Evolutionary conservation across 2,113 vertebrate genomes (phyloP), one percentile per base, ranked within the genome.

Genomic region (Cottus gobio): DNA sequence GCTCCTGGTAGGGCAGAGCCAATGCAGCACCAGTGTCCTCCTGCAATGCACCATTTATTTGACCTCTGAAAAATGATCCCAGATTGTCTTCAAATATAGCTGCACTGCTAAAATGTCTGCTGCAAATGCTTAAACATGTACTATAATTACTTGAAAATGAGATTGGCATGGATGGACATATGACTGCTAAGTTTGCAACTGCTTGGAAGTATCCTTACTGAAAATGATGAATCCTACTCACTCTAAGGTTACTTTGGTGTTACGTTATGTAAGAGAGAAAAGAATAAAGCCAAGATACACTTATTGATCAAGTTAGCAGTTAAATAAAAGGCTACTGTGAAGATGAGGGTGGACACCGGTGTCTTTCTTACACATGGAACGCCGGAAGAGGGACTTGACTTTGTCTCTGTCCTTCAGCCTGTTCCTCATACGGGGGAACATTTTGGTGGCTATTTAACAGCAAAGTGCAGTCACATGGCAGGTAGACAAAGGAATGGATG

Each of bases 361-460:
- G 58, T 83, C 57, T 79, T 85, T 86, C 93, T 94, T 94, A 94
- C 93, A 93, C 87, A 90, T 82, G 75, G 93, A 93, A 80, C 90
- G 92, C 48, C 80, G 91, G 82, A 94, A 91, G 89, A 94, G 65
- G 84, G 90, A 92, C 88, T 90, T 93, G 92, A 91, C 88, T 93
- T 87, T 93, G 85, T 92, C 91, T 90, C 83, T 91, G 87, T 93
- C 89, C 92, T 91, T 93, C 83, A 91, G 91, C 57, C 83, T 89
- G 89, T 81, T 92, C 90, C 89, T 92, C 82, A 92, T 88, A 75
- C 86, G 90, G 74, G 92, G 90, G 87, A 94, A 94, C 80, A 89
- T 87, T 93, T 89, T 93, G 90, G 87, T 54, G 34, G 82, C 91
- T 88, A 73, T 85, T 84, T 85, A 70, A 80, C 62, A 79, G 74